phyloP scores from a whole-genome alignment of 35 echinoderm and acorn worm genomes.

The Apostichopus californicus region DNA sequence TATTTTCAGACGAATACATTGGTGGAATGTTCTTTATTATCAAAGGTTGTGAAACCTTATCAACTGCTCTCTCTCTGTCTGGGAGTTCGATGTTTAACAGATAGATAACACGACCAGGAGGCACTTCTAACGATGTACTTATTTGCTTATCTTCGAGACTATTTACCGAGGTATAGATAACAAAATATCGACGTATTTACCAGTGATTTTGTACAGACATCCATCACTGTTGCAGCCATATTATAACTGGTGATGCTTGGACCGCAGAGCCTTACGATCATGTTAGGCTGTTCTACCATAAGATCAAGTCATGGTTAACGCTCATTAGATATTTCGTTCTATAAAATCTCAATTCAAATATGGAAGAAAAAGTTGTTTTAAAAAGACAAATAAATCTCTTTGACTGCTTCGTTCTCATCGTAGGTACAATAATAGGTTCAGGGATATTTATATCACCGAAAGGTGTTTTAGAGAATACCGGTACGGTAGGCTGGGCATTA shows the following conservation, averaged over 20 bases:
- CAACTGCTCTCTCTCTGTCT: no score
- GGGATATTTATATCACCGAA: conserved; percentile 96
- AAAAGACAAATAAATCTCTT: conserved; percentile 60
- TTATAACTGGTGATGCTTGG: no score
- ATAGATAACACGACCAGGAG: no score
- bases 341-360: not conserved
- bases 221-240: not conserved
- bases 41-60: no score
- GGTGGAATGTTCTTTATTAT: no score
- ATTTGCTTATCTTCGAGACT: not conserved
- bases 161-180: conserved; percentile 11
- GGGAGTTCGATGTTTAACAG: no score
- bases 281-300: no score
- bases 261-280: no score
- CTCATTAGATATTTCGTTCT: no score
- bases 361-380: conserved; percentile 48
- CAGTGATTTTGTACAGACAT: not conserved
- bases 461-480: conserved; percentile 72
- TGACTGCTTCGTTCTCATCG: conserved; percentile 68
- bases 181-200: not conserved
- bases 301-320: no score
- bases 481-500: conserved; percentile 72
- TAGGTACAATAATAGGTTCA: conserved; percentile 78
- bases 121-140: not conserved
- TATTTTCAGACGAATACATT: no score